These are phyloP conservation scores for Xenus cinereus DNA, from an alignment of 2,113 vertebrate genomes.

Conservation along the genomic window DNA sequence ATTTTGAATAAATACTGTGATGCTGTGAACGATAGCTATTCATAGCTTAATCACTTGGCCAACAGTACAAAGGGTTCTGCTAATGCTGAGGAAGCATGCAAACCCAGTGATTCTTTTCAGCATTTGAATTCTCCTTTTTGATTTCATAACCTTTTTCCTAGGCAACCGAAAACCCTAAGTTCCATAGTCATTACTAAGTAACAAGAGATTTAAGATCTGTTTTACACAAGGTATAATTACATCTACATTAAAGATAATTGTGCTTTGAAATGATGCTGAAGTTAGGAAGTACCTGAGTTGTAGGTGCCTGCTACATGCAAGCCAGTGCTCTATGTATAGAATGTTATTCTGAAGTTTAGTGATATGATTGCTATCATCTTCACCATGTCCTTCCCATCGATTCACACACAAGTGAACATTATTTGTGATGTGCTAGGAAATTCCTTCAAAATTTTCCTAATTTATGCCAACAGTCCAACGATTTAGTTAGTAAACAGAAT, in stretches of 20 bases:
- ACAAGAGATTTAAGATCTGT: background rate
- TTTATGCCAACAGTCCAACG: background rate
- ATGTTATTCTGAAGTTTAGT: background rate
- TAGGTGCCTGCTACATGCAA: background rate
- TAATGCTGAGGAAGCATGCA: background rate
- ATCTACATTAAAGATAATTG: background rate
- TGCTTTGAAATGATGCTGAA: accelerated
- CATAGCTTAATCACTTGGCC: background rate
- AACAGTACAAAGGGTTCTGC: background rate
- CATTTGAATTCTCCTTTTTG: background rate
- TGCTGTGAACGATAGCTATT: background rate
- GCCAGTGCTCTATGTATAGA: accelerated
- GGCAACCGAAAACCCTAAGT: background rate
- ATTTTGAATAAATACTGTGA: background rate
- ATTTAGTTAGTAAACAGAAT: background rate
- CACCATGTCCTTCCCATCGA: background rate
- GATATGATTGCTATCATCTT: background rate
- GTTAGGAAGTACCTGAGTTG: background rate
- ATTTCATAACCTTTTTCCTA: background rate
- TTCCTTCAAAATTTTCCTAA: background rate
- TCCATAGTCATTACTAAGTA: background rate
- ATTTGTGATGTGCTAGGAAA: background rate
- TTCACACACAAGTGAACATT: background rate
- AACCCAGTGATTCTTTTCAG: background rate
- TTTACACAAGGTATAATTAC: background rate